Evolutionary conservation across 2,888 invertebrate species (phyloP).

Genomic region (Himalopsyche anomala): DNA sequence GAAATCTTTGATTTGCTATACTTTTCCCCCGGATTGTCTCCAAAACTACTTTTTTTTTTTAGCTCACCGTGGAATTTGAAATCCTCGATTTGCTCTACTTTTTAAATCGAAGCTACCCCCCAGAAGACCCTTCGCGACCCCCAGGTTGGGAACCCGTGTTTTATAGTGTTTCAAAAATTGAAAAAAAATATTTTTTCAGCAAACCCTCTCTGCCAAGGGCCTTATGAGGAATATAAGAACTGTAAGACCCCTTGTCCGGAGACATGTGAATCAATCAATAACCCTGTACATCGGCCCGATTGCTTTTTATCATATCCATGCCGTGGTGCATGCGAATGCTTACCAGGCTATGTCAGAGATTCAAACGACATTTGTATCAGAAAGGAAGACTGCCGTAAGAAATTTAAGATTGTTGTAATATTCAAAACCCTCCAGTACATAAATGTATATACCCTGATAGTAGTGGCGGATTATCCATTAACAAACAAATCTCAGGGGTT

Average conservation of each 20-base stretch:
- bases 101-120: no score
- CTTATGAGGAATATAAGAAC: slow-evolving; percentile 46
- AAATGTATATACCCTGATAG: no score
- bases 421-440: not conserved
- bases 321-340: slow-evolving; percentile 52
- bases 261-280: slow-evolving; percentile 51
- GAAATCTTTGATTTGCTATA: no score
- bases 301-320: slow-evolving; percentile 47
- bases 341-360: slow-evolving; percentile 52
- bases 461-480: no score
- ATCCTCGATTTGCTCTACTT: no score
- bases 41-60: no score
- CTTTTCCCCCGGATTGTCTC: no score
- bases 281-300: slow-evolving; percentile 35
- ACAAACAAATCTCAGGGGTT: no score
- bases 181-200: slow-evolving; percentile 38
- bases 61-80: no score
- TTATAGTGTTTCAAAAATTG: not conserved
- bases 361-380: slow-evolving; percentile 48
- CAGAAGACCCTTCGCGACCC: no score
- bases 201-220: slow-evolving; percentile 45
- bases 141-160: no score
- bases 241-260: slow-evolving; percentile 56
- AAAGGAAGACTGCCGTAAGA: slow-evolving; percentile 50
- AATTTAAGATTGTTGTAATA: not conserved